Percentiles rank a stretch among this genome's conserved stretches.
Conservation (phyloP, 2,113 vertebrate species). For the Rhegmatorhina hoffmannsi region DNA sequence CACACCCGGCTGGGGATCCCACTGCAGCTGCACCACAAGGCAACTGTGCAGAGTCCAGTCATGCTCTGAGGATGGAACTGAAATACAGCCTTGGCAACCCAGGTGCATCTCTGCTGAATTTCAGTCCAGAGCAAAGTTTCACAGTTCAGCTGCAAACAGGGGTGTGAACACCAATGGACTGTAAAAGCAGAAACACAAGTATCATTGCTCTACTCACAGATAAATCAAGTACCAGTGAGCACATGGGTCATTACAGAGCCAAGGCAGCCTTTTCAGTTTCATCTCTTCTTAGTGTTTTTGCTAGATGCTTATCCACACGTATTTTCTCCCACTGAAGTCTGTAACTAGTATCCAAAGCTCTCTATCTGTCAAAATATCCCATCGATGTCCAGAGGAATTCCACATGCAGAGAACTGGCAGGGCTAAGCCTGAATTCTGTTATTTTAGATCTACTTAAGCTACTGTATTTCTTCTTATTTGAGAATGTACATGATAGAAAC, state of each 20-base stretch:
- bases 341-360: neutral
- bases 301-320: neutral
- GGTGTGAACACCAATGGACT: neutral
- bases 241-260: neutral
- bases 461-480: constrained; percentile 63
- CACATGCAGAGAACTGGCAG: neutral
- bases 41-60: fast-evolving
- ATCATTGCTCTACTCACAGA: neutral
- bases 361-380: neutral
- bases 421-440: neutral
- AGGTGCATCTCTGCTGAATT: neutral
- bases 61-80: fast-evolving
- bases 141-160: neutral
- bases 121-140: neutral
- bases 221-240: neutral
- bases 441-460: constrained; percentile 48
- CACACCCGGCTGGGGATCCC: fast-evolving
- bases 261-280: neutral
- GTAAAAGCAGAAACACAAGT: neutral
- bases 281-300: neutral
- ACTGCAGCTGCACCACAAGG: neutral
- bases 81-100: neutral
- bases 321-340: neutral
- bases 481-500: constrained; percentile 81
- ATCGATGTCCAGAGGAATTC: neutral